Base-by-base conservation (phyloP, 2,888 invertebrate genomes). In the Chrysolina haemoptera region DNA sequence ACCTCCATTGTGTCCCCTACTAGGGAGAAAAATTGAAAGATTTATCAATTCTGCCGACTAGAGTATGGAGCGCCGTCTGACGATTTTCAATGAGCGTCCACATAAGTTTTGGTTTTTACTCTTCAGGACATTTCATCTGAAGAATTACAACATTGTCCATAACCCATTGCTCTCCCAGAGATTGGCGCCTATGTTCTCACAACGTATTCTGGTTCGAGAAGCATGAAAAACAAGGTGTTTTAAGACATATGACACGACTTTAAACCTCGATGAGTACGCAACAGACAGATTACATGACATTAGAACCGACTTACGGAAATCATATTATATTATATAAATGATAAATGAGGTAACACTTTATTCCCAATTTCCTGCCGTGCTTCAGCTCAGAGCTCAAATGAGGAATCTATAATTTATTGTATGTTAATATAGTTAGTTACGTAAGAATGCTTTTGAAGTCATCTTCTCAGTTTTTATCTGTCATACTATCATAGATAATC, bases 361-460 rank as follows among this genome's bases (percentile, higher is more conserved):
- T 59, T 59, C 14, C 59, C 27, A 27, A n/a, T 59, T 59, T 59
- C 59, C 59, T 59, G 27, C 8, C 16, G 10, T 27, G 27, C 35
- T 12, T 59, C 59, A 35, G 27, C 10, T 59, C n/a, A 35, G 35
- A 27, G 35, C 22, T 6, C 5, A 14, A 14, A 16, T n/a, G 35
- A 59, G n/a, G 27, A 59, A 59, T 59, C 59, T 59, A 59, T 59
- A 35, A 59, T 59, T 59, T 59, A 59, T 59, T 59, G 59, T 20
- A 53, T 59, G 59, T n/a, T 27, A 35, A 59, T 59, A 35, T 59
- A 9, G 10, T 22, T 50, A 50, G 14, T 46, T 46, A 46, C 59
- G 59, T 27, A 59, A 59, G 8, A 1, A 59, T 9, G 14, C 22
- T 59, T 59, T 59, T 59, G 59, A 59, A 59, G 59, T 59, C 35